phyloP scores from a whole-genome alignment of 2,113 vertebrate species.

The Athene cunicularia region DNA sequence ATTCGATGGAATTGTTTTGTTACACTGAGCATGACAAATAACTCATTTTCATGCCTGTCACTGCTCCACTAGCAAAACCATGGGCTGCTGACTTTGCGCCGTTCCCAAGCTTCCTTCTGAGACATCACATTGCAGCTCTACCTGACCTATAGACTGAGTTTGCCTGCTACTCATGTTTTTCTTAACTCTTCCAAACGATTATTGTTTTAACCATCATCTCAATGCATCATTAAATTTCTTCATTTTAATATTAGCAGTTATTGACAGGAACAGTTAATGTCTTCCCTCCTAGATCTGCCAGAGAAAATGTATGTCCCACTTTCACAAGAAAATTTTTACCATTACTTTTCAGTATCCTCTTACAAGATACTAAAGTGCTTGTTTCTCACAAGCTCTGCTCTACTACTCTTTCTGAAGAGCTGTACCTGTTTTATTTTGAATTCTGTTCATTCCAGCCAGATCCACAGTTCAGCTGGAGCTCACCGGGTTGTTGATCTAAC shows the following conservation, averaged over 20 bases:
- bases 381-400: not conserved
- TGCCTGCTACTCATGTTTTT: not conserved
- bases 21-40: not conserved
- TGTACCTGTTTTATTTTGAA: not conserved
- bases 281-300: not conserved
- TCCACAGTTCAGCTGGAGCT: not conserved
- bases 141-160: not conserved
- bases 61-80: not conserved
- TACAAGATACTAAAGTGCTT: not conserved
- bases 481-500: not conserved
- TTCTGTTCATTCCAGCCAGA: not conserved
- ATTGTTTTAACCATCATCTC: not conserved
- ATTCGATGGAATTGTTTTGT: not conserved
- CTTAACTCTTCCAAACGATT: not conserved
- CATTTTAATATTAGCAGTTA: not conserved
- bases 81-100: not conserved
- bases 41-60: not conserved
- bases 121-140: not conserved
- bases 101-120: not conserved
- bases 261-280: not conserved
- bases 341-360: not conserved
- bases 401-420: not conserved
- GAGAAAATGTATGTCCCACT: not conserved
- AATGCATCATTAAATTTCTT: not conserved
- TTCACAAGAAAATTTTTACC: not conserved